phyloP scores from a whole-genome alignment of 2,797 vertebrate species.

The Ceyx erithaca region DNA sequence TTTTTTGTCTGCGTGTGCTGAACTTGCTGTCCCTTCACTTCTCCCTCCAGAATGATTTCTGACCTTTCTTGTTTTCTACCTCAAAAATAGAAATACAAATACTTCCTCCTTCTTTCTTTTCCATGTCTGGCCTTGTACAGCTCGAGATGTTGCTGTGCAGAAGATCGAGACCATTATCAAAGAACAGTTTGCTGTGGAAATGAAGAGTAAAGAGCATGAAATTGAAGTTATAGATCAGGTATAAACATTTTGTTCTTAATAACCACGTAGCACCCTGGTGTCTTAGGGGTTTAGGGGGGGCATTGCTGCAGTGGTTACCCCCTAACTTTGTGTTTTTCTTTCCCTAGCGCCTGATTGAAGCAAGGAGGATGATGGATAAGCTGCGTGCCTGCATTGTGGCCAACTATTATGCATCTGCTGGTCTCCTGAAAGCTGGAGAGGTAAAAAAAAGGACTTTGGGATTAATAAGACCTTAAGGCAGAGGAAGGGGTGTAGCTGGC shows the following conservation, averaged over 20 bases:
- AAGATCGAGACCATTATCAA: conserved; percentile 97
- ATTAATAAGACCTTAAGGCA: neutral
- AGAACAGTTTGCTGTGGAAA: conserved; percentile 95
- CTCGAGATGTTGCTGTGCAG: conserved; percentile 92
- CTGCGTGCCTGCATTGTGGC: conserved; percentile 97
- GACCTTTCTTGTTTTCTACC: neutral
- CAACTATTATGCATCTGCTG: conserved; percentile 95
- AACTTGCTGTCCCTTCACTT: neutral
- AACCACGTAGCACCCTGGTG: neutral
- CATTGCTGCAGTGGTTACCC: neutral
- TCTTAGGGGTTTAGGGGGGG: neutral
- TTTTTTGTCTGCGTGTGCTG: neutral
- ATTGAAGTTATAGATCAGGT: conserved; percentile 99
- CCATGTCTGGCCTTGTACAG: conserved; percentile 74
- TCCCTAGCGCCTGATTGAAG: conserved; percentile 92
- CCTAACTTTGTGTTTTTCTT: neutral
- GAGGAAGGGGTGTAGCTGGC: neutral
- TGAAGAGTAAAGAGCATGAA: conserved; percentile 99
- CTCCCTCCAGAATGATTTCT: neutral
- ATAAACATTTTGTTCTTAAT: conserved; percentile 23
- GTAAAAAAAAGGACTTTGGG: conserved; percentile 63
- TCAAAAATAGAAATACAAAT: neutral
- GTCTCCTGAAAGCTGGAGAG: conserved; percentile 90
- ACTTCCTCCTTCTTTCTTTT: neutral
- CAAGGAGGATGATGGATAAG: conserved; percentile 99